phyloP scores from a whole-genome alignment of 2,888 invertebrate species.

The Dryomyza anilis region DNA sequence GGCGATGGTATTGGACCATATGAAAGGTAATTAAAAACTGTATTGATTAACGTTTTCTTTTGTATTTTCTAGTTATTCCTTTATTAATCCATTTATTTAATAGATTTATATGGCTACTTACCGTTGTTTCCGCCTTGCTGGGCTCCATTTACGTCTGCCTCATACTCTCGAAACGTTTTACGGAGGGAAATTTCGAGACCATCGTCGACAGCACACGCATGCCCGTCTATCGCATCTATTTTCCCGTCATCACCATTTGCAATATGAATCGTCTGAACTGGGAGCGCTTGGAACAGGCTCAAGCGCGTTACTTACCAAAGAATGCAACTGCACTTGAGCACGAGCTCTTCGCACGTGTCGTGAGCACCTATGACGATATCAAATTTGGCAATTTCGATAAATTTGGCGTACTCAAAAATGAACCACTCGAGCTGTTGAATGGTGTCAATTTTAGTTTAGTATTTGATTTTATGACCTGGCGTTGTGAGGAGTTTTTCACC shows the following conservation, averaged over 20 bases:
- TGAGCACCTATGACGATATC: slow-evolving; percentile 49
- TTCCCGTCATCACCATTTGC: slow-evolving; percentile 58
- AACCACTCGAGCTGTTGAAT: slow-evolving; percentile 43
- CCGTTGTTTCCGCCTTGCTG: slow-evolving; percentile 48
- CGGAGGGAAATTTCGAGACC: slow-evolving; percentile 53
- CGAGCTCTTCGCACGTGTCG: slow-evolving; percentile 47
- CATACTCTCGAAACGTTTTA: slow-evolving; percentile 53
- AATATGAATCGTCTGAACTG: slow-evolving; percentile 58
- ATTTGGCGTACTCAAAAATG: slow-evolving; percentile 42
- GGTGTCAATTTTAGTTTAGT: slow-evolving; percentile 54
- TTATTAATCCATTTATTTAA: neutral
- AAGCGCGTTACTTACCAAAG: slow-evolving; percentile 46
- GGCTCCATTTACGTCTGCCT: slow-evolving; percentile 53
- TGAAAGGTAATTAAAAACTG: slow-evolving; percentile 34
- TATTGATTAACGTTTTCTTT: neutral
- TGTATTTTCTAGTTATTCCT: neutral
- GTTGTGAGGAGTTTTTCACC: slow-evolving; percentile 58
- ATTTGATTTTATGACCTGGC: slow-evolving; percentile 53
- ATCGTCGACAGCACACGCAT: slow-evolving; percentile 56
- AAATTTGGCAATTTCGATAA: slow-evolving; percentile 51
- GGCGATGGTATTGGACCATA: slow-evolving; percentile 35
- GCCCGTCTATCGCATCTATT: slow-evolving; percentile 54
- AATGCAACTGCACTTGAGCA: slow-evolving; percentile 29
- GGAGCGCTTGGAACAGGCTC: slow-evolving; percentile 49
- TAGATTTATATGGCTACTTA: slow-evolving; percentile 52